Evolutionary conservation across 2,797 vertebrate species (phyloP).

Genomic region (Alectoris magna): DNA sequence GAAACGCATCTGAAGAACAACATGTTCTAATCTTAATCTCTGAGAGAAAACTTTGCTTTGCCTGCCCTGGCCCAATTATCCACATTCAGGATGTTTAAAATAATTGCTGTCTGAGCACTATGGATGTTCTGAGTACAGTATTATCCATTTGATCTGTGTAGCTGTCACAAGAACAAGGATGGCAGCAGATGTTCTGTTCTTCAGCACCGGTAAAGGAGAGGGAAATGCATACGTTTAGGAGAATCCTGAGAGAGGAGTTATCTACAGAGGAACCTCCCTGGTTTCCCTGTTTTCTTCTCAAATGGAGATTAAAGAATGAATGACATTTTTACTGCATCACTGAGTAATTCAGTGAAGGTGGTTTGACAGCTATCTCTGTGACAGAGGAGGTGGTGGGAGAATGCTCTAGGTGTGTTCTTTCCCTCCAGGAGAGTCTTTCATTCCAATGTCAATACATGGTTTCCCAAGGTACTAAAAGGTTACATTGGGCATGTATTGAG

Average conservation of each 20-base stretch:
- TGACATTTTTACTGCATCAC: too few relatives aligned
- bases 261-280: too few relatives aligned
- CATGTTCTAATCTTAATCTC: not conserved
- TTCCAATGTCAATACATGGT: too few relatives aligned
- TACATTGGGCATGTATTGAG: not conserved
- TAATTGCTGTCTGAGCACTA: not conserved
- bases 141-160: not conserved
- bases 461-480: not conserved
- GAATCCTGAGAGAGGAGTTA: not conserved
- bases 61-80: not conserved
- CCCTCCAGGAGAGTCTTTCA: too few relatives aligned
- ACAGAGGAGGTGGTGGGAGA: too few relatives aligned
- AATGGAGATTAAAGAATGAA: too few relatives aligned
- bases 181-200: not conserved
- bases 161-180: not conserved
- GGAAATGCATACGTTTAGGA: not conserved
- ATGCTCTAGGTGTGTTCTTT: too few relatives aligned
- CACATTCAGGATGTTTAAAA: not conserved
- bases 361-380: too few relatives aligned
- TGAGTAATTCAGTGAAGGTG: too few relatives aligned
- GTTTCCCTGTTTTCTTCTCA: too few relatives aligned
- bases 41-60: not conserved
- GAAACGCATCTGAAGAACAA: not conserved
- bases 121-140: not conserved
- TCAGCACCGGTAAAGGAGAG: not conserved